Evolutionary conservation across 2,888 invertebrate species (phyloP).

Genomic region (Fissipunctia ypsillon): DNA sequence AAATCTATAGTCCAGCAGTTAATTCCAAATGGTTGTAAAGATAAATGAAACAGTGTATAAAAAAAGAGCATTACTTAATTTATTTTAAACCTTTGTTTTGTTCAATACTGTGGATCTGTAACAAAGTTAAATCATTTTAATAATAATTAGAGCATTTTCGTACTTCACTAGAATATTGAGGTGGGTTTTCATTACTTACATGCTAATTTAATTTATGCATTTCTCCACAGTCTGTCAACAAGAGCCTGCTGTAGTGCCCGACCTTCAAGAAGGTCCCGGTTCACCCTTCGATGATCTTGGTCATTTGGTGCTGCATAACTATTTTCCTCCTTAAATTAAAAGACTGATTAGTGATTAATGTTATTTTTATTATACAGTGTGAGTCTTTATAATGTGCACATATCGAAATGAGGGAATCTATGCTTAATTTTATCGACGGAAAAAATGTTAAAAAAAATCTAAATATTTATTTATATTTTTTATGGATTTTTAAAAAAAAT

Average conservation of each 20-base stretch:
- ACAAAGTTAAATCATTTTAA: constrained; percentile 5
- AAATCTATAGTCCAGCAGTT: no score
- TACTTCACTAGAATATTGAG: constrained; percentile 12
- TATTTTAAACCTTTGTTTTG: neutral
- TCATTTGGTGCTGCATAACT: constrained; percentile 11
- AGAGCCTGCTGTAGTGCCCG: constrained; percentile 15
- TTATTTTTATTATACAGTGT: neutral
- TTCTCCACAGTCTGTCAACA: constrained; percentile 9
- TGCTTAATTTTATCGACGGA: no score
- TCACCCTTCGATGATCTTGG: constrained; percentile 3
- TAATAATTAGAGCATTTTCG: constrained; percentile 3
- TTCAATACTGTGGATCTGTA: constrained; percentile 2
- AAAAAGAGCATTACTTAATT: no score
- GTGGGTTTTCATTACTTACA: neutral
- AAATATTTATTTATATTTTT: no score
- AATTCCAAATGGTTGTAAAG: no score
- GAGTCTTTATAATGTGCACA: no score
- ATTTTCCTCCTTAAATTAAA: constrained; percentile 10
- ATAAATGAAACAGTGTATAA: no score
- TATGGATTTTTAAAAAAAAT: no score
- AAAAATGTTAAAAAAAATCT: no score
- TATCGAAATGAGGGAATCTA: no score
- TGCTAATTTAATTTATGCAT: constrained; percentile 9
- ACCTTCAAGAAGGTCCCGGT: constrained; percentile 12
- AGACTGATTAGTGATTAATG: constrained; percentile 5